Percentiles rank a stretch among this genome's conserved stretches.
phyloP scores from a whole-genome alignment of 1,140 invertebrate species.

The Drosophila tristis region DNA sequence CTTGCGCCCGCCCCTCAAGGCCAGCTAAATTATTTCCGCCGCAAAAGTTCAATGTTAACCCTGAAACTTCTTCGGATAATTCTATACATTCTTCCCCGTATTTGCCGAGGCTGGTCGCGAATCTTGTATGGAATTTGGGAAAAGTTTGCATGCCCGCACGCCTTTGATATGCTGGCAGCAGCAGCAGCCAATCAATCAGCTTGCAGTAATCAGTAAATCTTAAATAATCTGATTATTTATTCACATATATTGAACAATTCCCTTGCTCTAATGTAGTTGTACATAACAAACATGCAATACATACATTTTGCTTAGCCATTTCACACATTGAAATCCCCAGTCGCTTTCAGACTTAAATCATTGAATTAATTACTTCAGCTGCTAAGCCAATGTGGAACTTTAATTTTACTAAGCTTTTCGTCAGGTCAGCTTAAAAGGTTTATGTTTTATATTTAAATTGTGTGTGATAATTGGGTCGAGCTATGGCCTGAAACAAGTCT shows the following conservation, averaged over 20 bases:
- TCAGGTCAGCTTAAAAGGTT: background rate
- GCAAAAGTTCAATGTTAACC: slow-evolving; percentile 33
- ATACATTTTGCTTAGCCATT: too few relatives aligned
- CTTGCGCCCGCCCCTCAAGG: slow-evolving; percentile 25
- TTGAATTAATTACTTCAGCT: too few relatives aligned
- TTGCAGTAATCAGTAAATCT: too few relatives aligned
- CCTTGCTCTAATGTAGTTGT: too few relatives aligned
- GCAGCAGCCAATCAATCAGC: too few relatives aligned
- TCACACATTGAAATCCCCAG: too few relatives aligned
- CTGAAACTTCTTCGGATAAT: slow-evolving; percentile 22
- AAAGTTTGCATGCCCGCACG: background rate
- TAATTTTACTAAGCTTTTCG: background rate
- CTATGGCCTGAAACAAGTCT: slow-evolving; percentile 6
- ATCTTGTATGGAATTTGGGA: background rate
- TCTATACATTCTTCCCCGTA: slow-evolving; percentile 10
- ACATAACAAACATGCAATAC: too few relatives aligned
- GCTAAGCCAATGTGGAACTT: too few relatives aligned
- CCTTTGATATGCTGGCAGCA: too few relatives aligned
- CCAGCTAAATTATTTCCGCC: slow-evolving; percentile 41
- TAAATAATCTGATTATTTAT: too few relatives aligned
- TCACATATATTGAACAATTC: too few relatives aligned
- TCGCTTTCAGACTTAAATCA: too few relatives aligned
- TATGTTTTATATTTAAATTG: background rate
- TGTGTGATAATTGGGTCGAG: background rate
- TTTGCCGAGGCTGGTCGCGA: slow-evolving; percentile 12